Evolutionary conservation across 2,797 vertebrate species (phyloP), one percentile per base, ranked within the genome.

Genomic region (Mus caroli): DNA sequence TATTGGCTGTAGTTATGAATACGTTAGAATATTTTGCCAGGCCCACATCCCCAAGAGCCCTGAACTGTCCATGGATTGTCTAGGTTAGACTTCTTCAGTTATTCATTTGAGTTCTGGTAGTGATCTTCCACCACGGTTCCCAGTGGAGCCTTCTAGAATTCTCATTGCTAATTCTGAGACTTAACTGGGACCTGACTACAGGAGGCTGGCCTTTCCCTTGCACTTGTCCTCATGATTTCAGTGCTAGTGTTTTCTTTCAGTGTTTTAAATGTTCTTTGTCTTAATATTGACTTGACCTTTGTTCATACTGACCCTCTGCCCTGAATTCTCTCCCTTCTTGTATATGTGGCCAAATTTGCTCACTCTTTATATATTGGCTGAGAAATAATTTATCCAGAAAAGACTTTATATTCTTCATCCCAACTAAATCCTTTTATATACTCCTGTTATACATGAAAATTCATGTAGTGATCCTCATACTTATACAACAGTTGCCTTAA

Each of bases 11-110:
- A 50, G 43, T 26, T 34, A 31, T 4, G 24, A 26, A 20, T 76
- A 14, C 34, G n/a, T 56, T 34, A 89, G 6, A 62, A 14, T 26
- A 31, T 50, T 52, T 40, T 43, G 11, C 56, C 31, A 73, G 73
- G 58, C 3, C 0, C 19, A 46, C 20, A 8, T n/a, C 14, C 12
- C n/a, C 3, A 4, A n/a, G 28, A 56, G 26, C 11, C 52, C 37
- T 79, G 54, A 22, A 62, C 4, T 20, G 34, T 28, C 58, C 31
- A 40, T 50, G 20, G 40, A 40, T 22, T 71, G 3, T 67, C 52
- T n/a, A 50, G 31, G n/a, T 78, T 50, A 73, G 37, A 56, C 28
- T 43, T 24, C 24, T 28, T 58, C 22, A n/a, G 17, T 28, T 46
- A 52, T 84, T 60, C 3, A 8, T 46, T 87, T 71, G 91, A 60